A percentile compares a stretch with the other conserved stretches of the same genome.
These are phyloP conservation scores for Yoshiicerus persimilis DNA, from an alignment of 1,140 invertebrate genomes.

Conservation along the genomic window DNA sequence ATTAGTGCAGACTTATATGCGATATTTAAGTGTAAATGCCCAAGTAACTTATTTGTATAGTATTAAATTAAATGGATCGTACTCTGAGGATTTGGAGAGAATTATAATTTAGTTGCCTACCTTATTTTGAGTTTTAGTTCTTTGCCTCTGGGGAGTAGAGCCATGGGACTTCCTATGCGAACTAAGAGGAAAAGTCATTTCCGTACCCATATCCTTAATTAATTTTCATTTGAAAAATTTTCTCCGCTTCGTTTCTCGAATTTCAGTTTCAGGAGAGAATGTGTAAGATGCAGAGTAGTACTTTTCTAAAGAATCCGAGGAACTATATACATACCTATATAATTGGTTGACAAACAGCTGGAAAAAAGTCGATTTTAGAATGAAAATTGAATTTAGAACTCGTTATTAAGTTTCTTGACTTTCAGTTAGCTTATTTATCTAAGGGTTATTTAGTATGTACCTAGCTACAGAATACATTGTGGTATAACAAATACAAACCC, in stretches of 20 bases:
- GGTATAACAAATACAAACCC: too few relatives aligned
- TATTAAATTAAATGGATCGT: not conserved
- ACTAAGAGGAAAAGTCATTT: not conserved
- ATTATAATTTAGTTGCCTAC: not conserved
- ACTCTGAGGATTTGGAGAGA: not conserved
- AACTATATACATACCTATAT: too few relatives aligned
- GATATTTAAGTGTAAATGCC: too few relatives aligned
- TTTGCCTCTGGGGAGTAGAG: not conserved
- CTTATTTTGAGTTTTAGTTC: not conserved
- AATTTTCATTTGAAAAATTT: not conserved
- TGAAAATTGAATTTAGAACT: too few relatives aligned
- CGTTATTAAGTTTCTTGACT: too few relatives aligned
- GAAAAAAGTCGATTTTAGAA: too few relatives aligned
- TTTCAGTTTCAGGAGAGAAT: not conserved
- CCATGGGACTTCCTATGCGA: not conserved
- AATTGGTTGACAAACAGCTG: too few relatives aligned
- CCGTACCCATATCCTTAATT: not conserved
- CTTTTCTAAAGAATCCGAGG: too few relatives aligned
- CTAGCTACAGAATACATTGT: too few relatives aligned
- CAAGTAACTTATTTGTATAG: not conserved
- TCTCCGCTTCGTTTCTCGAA: not conserved
- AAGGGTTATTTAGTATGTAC: too few relatives aligned
- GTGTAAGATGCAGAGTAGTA: not conserved
- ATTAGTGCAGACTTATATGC: too few relatives aligned
- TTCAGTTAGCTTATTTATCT: too few relatives aligned